Evolutionary conservation across 2,888 invertebrate genomes (phyloP).

Genomic region (Brenthis daphne): DNA sequence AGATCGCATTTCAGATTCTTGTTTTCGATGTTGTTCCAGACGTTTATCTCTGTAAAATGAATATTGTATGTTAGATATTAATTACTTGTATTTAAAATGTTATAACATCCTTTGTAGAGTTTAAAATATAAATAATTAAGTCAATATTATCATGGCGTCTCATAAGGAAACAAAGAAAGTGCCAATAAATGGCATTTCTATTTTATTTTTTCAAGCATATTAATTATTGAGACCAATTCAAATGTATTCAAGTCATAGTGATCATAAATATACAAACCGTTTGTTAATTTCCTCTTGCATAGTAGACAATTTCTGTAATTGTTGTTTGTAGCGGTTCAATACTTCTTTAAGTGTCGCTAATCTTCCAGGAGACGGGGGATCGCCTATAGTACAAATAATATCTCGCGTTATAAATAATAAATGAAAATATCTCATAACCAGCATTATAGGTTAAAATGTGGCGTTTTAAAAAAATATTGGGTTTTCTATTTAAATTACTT

Average conservation of each 20-base stretch:
- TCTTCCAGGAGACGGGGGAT: slow-evolving; percentile 71
- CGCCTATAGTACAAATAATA: slow-evolving; percentile 50
- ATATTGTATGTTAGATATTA: neutral
- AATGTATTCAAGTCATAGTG: neutral
- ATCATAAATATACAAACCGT: slow-evolving; percentile 50
- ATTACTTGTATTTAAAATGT: neutral
- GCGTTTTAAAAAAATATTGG: no score
- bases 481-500: no score
- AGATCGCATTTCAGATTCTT: slow-evolving; percentile 63
- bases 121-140: no score
- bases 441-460: no score
- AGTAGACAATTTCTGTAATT: slow-evolving; percentile 61
- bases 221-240: no score
- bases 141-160: no score
- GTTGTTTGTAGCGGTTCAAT: slow-evolving; percentile 66
- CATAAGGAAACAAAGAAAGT: neutral
- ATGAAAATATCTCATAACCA: neutral
- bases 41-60: slow-evolving; percentile 63
- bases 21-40: slow-evolving; percentile 68
- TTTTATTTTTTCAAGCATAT: no score
- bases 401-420: neutral
- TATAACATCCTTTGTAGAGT: no score
- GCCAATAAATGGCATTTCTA: neutral
- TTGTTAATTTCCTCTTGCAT: slow-evolving; percentile 70
- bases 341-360: slow-evolving; percentile 70